Evolutionary conservation across 2,888 invertebrate species (phyloP).

Genomic region (Cerastoderma edule): DNA sequence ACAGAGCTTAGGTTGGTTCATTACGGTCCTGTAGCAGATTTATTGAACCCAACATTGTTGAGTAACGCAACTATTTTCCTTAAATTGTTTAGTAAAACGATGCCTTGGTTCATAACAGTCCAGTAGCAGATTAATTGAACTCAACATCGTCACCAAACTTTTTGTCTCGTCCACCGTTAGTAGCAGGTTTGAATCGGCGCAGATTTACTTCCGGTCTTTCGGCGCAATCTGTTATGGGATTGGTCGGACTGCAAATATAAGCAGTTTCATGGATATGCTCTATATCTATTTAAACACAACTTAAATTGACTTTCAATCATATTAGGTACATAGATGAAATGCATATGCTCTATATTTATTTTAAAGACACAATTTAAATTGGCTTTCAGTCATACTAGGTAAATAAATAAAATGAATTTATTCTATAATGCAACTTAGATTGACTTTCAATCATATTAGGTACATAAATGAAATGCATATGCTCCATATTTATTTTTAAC

Average conservation of each 20-base stretch:
- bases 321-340: neutral
- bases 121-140: no score
- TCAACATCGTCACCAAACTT: no score
- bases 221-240: neutral
- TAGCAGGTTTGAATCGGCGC: neutral
- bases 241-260: neutral
- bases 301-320: neutral
- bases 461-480: neutral
- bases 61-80: no score
- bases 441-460: neutral
- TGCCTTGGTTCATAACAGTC: no score
- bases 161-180: constrained; percentile 2
- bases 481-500: neutral
- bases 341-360: neutral
- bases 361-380: neutral
- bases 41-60: no score
- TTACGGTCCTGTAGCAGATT: no score
- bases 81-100: no score
- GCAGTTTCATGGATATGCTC: neutral
- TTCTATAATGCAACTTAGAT: neutral
- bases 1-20: no score
- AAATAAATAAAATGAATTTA: no score
- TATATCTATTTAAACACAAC: neutral
- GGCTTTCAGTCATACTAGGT: neutral
- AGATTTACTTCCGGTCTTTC: neutral